Conservation (phyloP, 2,888 invertebrate species). For the Eupsilia transversa region DNA sequence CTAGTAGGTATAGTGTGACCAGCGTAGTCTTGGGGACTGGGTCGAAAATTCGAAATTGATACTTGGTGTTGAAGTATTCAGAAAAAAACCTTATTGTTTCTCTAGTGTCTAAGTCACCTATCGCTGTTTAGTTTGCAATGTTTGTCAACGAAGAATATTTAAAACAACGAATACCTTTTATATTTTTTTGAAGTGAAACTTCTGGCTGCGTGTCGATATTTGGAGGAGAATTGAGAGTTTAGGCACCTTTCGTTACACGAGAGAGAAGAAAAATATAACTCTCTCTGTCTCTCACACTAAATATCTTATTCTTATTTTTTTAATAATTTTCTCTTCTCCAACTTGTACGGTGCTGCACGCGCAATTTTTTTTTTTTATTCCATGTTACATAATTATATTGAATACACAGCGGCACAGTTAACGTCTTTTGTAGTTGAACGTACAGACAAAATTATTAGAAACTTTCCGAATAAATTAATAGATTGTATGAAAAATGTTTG, state of each 20-base stretch:
- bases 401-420: background rate
- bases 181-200: background rate
- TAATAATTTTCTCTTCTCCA: too few species aligned
- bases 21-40: background rate
- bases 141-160: background rate
- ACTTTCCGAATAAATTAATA: background rate
- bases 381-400: too few species aligned
- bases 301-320: too few species aligned
- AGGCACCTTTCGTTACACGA: too few species aligned
- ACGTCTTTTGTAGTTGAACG: slow-evolving; percentile 3
- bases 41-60: background rate
- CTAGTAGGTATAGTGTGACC: too few species aligned
- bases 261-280: too few species aligned
- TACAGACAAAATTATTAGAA: background rate
- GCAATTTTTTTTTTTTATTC: too few species aligned
- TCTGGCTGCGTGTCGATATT: too few species aligned
- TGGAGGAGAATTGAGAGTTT: too few species aligned
- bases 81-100: background rate
- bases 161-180: background rate
- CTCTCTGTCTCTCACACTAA: too few species aligned
- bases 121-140: background rate
- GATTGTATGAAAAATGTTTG: slow-evolving; percentile 1
- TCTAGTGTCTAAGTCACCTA: background rate
- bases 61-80: background rate
- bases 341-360: too few species aligned